phyloP scores from a whole-genome alignment of 2,888 invertebrate species.

The Linnaemya tessellans region DNA sequence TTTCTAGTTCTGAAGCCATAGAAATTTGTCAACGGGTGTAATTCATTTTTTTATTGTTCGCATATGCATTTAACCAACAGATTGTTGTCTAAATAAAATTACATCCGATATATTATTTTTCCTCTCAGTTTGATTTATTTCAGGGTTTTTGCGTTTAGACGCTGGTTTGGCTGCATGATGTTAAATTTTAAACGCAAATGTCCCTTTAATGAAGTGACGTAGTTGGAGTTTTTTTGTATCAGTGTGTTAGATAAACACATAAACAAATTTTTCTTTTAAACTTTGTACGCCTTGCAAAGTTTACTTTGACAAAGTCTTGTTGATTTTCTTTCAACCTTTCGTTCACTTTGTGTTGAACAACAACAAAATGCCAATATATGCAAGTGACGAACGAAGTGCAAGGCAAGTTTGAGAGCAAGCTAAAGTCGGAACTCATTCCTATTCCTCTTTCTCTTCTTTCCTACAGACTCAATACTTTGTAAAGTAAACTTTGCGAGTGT shows the following conservation, averaged over 20 bases:
- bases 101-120: not conserved
- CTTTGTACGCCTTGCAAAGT: no score
- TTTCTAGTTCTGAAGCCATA: conserved; percentile 19
- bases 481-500: no score
- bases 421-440: no score
- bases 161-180: not conserved
- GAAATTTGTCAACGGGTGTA: conserved; percentile 36
- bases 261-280: no score
- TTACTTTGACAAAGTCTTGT: no score
- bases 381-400: no score
- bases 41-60: conserved; percentile 24
- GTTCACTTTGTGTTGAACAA: no score
- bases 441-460: no score
- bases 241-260: not conserved
- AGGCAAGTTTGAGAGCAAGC: no score
- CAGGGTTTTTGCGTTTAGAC: not conserved
- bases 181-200: conserved; percentile 1
- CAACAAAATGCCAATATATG: no score
- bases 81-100: conserved; percentile 18
- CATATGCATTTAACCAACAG: not conserved
- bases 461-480: no score
- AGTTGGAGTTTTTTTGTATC: not conserved
- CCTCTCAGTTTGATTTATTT: conserved; percentile 7
- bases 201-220: conserved; percentile 15
- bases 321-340: no score